Conservation (phyloP, 2,888 invertebrate species). For the Galerucella pusilla region DNA sequence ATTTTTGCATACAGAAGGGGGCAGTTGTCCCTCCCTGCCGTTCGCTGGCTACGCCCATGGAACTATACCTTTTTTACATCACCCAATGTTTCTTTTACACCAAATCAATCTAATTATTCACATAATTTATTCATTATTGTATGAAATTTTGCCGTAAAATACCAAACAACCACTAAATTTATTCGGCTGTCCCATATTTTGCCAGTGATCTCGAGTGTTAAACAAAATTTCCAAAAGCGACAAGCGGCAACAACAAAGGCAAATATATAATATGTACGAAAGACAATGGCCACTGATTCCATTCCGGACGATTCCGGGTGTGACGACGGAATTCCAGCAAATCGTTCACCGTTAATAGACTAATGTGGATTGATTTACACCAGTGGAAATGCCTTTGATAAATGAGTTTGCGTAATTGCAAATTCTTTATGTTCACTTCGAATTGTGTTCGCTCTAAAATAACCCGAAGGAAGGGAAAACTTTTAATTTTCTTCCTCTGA, state of each 20-base stretch:
- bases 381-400: conserved; percentile 61
- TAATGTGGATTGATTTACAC: conserved; percentile 64
- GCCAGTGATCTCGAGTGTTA: conserved; percentile 34
- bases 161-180: not conserved
- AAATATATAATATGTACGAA: conserved; percentile 52
- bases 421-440: conserved; percentile 62
- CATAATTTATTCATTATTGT: not conserved
- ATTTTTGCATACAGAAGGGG: too few species aligned
- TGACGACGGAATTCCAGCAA: conserved; percentile 60
- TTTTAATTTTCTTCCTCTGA: not conserved
- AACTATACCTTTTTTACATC: too few species aligned
- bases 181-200: conserved; percentile 25
- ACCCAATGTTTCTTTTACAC: too few species aligned
- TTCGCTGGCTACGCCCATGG: too few species aligned
- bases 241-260: conserved; percentile 51
- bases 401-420: conserved; percentile 63
- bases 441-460: conserved; percentile 37
- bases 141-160: not conserved
- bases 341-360: conserved; percentile 61
- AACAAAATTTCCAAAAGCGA: conserved; percentile 49
- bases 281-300: conserved; percentile 57
- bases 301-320: conserved; percentile 56
- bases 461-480: not conserved
- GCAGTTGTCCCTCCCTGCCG: too few species aligned
- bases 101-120: too few species aligned